These are phyloP conservation scores for Rutpela maculata DNA, from an alignment of 2,888 invertebrate genomes.

Conservation along the genomic window DNA sequence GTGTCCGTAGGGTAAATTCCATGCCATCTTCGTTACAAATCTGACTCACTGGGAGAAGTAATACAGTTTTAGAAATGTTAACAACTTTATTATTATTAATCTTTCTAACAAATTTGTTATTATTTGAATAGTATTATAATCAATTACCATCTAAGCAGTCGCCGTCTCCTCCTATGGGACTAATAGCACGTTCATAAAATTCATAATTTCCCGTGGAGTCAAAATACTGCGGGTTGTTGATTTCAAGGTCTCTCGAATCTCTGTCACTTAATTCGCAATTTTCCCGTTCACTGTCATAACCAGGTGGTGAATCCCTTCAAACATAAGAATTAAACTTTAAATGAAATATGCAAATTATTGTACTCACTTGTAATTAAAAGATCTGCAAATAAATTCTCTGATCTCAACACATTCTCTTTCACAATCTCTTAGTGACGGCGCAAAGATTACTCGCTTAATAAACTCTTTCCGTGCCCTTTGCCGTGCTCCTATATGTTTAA, in stretches of 20 bases:
- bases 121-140: not conserved
- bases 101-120: constrained; percentile 2
- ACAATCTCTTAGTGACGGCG: constrained; percentile 86
- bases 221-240: constrained; percentile 90
- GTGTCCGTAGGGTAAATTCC: constrained; percentile 92
- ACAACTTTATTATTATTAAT: not conserved
- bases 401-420: constrained; percentile 90
- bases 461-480: constrained; percentile 88
- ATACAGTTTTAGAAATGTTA: constrained; percentile 10
- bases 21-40: constrained; percentile 95
- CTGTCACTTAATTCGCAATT: constrained; percentile 94
- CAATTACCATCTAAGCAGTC: constrained; percentile 90
- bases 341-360: not conserved
- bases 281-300: constrained; percentile 80
- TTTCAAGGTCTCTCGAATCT: constrained; percentile 88
- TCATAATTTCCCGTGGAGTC: constrained; percentile 90
- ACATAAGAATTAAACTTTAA: constrained; percentile 12
- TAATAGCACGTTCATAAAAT: constrained; percentile 87
- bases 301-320: constrained; percentile 58
- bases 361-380: constrained; percentile 88
- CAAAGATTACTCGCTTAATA: constrained; percentile 84
- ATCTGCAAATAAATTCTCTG: constrained; percentile 88
- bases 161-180: constrained; percentile 81
- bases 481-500: constrained; percentile 87
- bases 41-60: constrained; percentile 83